Evolutionary conservation across 2,797 vertebrate genomes (phyloP).

Genomic region (Potorous gilbertii): DNA sequence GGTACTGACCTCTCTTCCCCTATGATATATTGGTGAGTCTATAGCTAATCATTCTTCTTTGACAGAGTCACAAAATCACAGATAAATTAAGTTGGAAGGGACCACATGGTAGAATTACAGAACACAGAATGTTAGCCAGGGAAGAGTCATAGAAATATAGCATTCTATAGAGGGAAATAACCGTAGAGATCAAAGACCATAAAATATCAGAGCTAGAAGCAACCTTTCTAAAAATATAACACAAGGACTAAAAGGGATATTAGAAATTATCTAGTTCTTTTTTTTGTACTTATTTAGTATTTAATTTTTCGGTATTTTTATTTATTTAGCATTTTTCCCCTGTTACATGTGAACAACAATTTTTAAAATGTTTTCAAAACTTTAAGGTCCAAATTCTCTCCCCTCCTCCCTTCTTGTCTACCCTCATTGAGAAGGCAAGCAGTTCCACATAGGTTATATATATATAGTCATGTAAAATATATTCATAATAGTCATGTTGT

Average conservation of each 20-base stretch:
- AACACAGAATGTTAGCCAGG: neutral
- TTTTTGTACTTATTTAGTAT: no score
- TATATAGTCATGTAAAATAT: no score
- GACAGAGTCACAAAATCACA: neutral
- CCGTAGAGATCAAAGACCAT: neutral
- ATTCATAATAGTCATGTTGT: no score
- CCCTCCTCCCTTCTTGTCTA: no score
- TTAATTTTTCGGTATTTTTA: no score
- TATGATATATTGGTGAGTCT: neutral
- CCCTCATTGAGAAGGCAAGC: no score
- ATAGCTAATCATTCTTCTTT: neutral
- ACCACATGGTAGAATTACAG: neutral
- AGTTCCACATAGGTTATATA: no score
- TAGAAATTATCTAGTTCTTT: neutral
- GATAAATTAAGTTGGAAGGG: neutral
- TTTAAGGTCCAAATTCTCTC: no score
- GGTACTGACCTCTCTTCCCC: no score
- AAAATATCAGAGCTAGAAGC: neutral
- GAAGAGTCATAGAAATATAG: neutral
- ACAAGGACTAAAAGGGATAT: neutral
- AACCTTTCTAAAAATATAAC: neutral
- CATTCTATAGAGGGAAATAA: neutral
- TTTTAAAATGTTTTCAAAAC: no score
- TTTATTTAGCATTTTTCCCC: no score
- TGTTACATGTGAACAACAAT: no score